Evolutionary conservation across 2,888 invertebrate genomes (phyloP).

Genomic region (Drosophila ezoana): DNA sequence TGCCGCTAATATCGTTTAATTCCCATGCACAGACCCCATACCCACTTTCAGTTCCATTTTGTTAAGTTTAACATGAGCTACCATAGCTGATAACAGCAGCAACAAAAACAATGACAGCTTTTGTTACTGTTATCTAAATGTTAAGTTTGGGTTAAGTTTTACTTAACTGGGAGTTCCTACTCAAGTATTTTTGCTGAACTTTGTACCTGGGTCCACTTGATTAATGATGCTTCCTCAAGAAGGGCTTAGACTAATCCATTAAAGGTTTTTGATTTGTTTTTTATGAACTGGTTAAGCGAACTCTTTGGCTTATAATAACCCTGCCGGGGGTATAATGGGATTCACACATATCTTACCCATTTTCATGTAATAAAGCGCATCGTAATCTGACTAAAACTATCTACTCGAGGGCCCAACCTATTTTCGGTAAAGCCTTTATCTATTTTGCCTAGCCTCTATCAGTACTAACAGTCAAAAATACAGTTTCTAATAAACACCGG

Average conservation of each 20-base stretch:
- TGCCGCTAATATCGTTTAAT: constrained; percentile 5
- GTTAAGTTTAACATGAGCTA: constrained; percentile 8
- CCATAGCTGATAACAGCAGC: constrained; percentile 12
- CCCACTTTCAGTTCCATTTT: constrained; percentile 7
- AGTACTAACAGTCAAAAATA: too few species aligned
- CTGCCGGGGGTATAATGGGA: too few species aligned
- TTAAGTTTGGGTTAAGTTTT: constrained; percentile 1
- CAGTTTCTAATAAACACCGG: too few species aligned
- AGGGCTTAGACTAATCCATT: neutral
- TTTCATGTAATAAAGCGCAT: too few species aligned
- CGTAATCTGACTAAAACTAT: too few species aligned
- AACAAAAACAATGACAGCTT: neutral
- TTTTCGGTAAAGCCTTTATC: too few species aligned
- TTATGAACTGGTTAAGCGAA: neutral
- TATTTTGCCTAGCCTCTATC: too few species aligned
- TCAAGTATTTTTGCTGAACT: constrained; percentile 1
- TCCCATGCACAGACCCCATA: neutral
- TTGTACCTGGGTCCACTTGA: constrained; percentile 5
- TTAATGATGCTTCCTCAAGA: neutral
- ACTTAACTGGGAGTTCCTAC: neutral
- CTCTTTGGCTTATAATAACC: too few species aligned
- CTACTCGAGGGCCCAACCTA: too few species aligned
- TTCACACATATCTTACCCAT: too few species aligned
- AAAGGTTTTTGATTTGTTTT: constrained; percentile 17
- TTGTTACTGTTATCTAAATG: neutral